phyloP scores from a whole-genome alignment of 2,113 vertebrate species.

The Aythya baeri region DNA sequence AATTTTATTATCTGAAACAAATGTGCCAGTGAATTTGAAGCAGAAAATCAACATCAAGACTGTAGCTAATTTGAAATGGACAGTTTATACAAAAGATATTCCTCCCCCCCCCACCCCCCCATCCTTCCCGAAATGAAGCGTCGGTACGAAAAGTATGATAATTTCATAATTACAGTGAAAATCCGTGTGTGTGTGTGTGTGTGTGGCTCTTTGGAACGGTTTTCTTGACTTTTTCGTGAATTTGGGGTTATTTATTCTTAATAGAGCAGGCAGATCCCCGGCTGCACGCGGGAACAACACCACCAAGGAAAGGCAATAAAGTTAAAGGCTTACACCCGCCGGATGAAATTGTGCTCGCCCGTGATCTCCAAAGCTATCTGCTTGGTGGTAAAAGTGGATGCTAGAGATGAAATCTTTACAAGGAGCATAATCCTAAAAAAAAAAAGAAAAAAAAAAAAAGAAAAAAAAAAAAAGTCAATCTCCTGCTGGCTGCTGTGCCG shows the following conservation, averaged over 20 bases:
- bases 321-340: constrained; percentile 68
- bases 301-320: constrained; percentile 47
- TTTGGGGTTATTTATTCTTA: constrained; percentile 21
- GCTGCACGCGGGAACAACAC: constrained; percentile 48
- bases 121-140: background rate
- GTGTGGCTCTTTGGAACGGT: background rate
- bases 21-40: constrained; percentile 66
- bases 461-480: constrained; percentile 65
- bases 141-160: constrained; percentile 61
- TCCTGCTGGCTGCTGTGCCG: constrained; percentile 82
- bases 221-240: constrained; percentile 5
- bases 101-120: background rate
- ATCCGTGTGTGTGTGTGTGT: fast-evolving
- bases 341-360: constrained; percentile 45
- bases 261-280: constrained; percentile 36
- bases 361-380: constrained; percentile 58
- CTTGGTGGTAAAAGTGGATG: constrained; percentile 73
- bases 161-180: constrained; percentile 15
- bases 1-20: constrained; percentile 72
- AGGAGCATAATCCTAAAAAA: constrained; percentile 74
- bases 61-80: constrained; percentile 48
- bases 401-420: constrained; percentile 77
- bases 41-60: constrained; percentile 68
- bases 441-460: constrained; percentile 60
- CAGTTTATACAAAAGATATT: constrained; percentile 38